A percentile compares a stretch with the other conserved stretches of the same genome.
Conservation (phyloP, 2,888 invertebrate species). For the Chrysolina haemoptera region DNA sequence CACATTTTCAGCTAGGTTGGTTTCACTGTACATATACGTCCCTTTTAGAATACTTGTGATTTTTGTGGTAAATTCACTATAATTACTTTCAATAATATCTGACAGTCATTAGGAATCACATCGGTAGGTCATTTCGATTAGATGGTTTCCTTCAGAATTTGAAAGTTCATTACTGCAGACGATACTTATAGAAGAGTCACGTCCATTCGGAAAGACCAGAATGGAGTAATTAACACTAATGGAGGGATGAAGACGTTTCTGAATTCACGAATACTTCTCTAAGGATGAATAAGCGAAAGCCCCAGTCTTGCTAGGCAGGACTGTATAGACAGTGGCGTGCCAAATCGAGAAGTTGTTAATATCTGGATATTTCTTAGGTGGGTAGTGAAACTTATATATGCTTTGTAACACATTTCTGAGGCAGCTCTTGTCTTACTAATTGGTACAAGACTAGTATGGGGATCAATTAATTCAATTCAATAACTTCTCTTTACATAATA, state of each 20-base stretch:
- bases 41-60: too few relatives aligned
- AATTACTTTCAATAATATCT: too few relatives aligned
- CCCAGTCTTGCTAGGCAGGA: neutral
- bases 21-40: too few relatives aligned
- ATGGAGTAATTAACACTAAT: conserved; percentile 33
- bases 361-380: neutral
- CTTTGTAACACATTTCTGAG: too few relatives aligned
- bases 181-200: neutral
- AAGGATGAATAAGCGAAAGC: conserved; percentile 21
- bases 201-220: neutral
- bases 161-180: neutral
- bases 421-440: too few relatives aligned
- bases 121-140: neutral
- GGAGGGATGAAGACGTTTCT: conserved; percentile 26
- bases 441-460: too few relatives aligned
- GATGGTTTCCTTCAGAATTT: neutral
- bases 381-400: too few relatives aligned
- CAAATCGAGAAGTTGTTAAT: neutral
- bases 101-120: too few relatives aligned
- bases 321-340: conserved; percentile 4
- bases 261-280: conserved; percentile 9
- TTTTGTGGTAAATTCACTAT: too few relatives aligned
- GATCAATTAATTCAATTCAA: too few relatives aligned
- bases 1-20: too few relatives aligned
- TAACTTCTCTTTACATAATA: too few relatives aligned